Evolutionary conservation across 2,113 vertebrate species (phyloP), one percentile per base, ranked within the genome.

Genomic region (Cinclus cinclus): DNA sequence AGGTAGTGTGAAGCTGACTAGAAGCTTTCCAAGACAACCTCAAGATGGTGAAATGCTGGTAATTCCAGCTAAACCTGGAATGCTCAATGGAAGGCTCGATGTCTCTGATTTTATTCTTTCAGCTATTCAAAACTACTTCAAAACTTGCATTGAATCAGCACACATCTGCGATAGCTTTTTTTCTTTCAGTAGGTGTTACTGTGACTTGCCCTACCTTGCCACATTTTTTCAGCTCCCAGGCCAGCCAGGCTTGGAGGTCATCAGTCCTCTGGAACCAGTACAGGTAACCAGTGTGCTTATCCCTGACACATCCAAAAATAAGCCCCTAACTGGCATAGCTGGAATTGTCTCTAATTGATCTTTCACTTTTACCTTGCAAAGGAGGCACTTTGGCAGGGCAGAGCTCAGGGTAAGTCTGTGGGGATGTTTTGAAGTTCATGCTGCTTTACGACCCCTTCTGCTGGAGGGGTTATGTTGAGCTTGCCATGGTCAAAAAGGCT

Each of bases 341-440:
- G 55, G 59, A n/a, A 23, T n/a, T 31, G 22, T 49, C 46, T 91
- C 21, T 59, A 64, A 52, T 1, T 62, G 42, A 49, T 53, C 22
- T 83, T 62, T 44, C 16, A n/a, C 20, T 62, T 46, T 4, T 35
- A 25, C 20, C 17, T 11, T 46, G 15, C 1, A 1, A 8, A 52
- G 73, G 75, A 69, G 41, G 15, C 46, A 47, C 1, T 9, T 23
- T 14, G 55, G 27, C 82, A 89, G 70, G 42, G 17, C 50, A 56
- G 71, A 90, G 10, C 75, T 69, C 13, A 35, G 53, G 27, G 41
- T 10, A 69, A 37, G 33, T 28, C 16, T 58, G 8, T 41, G 28
- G 18, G 25, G 10, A 14, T 63, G 31, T 62, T 56, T 33, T 55
- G 31, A 30, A 7, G 10, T 13, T 62, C 0, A 0, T 70, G 33